phyloP scores from a whole-genome alignment of 2,797 vertebrate species.

The Helostoma temminkii region DNA sequence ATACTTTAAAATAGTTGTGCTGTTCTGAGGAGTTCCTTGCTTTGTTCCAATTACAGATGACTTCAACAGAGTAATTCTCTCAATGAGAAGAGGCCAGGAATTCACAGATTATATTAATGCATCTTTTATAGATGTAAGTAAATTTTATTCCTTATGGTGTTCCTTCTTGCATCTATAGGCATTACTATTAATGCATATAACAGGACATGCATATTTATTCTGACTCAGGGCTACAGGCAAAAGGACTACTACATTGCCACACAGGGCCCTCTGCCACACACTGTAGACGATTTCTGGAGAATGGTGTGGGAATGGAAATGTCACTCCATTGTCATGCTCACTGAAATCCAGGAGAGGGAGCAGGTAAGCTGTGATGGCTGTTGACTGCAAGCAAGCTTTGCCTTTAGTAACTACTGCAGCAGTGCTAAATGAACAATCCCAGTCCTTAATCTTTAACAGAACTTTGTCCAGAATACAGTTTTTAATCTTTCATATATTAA shows the following conservation, averaged over 20 bases:
- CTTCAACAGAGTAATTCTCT: constrained; percentile 97
- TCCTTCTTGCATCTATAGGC: background rate
- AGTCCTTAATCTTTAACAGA: constrained; percentile 1
- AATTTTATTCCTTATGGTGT: background rate
- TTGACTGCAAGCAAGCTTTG: background rate
- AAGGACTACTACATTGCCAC: constrained; percentile 99
- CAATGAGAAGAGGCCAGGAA: constrained; percentile 98
- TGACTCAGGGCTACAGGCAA: constrained; percentile 92
- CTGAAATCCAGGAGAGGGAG: constrained; percentile 96
- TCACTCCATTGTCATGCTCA: constrained; percentile 97
- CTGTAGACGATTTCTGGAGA: constrained; percentile 97
- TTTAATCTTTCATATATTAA: constrained; percentile 5
- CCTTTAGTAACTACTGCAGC: background rate
- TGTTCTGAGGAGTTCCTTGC: constrained; percentile 15
- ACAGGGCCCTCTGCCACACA: constrained; percentile 93
- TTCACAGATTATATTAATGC: constrained; percentile 97
- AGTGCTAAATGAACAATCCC: background rate
- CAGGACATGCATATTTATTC: background rate
- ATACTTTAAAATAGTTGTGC: constrained; percentile 10
- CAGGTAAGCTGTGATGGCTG: constrained; percentile 84
- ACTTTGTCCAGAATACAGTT: background rate
- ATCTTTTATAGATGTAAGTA: constrained; percentile 95
- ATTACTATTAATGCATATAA: background rate
- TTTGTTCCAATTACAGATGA: constrained; percentile 86
- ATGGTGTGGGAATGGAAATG: constrained; percentile 99